Evolutionary conservation across 2,113 vertebrate genomes (phyloP).

Genomic region (Australoheros scitulus): DNA sequence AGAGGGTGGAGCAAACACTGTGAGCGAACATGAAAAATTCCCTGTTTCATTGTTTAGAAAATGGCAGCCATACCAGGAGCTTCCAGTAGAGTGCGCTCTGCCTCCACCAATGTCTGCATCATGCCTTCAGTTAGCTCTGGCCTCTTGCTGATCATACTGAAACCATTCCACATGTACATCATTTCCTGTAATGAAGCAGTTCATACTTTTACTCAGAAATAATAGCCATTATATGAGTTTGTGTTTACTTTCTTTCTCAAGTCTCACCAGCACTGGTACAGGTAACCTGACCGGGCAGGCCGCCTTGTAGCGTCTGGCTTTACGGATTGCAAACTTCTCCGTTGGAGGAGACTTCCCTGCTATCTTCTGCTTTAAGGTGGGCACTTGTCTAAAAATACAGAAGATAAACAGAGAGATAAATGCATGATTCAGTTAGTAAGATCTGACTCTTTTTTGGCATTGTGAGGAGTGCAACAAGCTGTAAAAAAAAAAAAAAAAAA

Average conservation of each 20-base stretch:
- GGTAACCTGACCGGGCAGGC: slow-evolving; percentile 65
- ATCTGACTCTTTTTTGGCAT: background rate
- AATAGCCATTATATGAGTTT: background rate
- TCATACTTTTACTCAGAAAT: background rate
- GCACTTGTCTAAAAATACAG: slow-evolving; percentile 75
- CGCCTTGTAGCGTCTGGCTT: slow-evolving; percentile 82
- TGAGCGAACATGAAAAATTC: background rate
- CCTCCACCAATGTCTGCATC: slow-evolving; percentile 78
- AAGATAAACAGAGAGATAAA: background rate
- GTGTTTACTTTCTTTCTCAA: background rate
- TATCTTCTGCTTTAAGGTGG: slow-evolving; percentile 85
- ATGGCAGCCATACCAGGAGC: slow-evolving; percentile 66
- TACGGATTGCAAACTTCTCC: slow-evolving; percentile 86
- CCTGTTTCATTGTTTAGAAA: background rate
- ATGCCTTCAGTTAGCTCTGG: slow-evolving; percentile 80
- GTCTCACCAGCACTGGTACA: slow-evolving; percentile 82
- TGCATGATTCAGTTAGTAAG: background rate
- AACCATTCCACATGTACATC: slow-evolving; percentile 90
- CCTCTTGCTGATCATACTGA: slow-evolving; percentile 80
- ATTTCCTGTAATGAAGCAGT: slow-evolving; percentile 76
- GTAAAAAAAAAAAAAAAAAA: background rate
- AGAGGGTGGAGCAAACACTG: background rate
- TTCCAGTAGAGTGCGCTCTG: slow-evolving; percentile 77
- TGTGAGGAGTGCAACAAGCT: background rate
- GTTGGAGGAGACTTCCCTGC: slow-evolving; percentile 86